Evolutionary conservation across 2,888 invertebrate genomes (phyloP).

Genomic region (Sicus ferrugineus): DNA sequence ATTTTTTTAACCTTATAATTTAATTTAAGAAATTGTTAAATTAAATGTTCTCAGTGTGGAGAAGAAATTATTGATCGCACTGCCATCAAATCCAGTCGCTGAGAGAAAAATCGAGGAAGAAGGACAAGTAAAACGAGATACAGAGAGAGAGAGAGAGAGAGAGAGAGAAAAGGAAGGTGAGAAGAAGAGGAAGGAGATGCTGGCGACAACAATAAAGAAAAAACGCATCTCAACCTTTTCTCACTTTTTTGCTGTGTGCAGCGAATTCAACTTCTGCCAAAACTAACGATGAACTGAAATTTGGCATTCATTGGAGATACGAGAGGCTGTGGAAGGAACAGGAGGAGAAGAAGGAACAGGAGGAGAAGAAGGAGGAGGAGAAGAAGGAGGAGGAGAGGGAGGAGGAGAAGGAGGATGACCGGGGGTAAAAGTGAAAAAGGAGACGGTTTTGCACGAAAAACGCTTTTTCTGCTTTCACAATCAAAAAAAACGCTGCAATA

Average conservation of each 20-base stretch:
- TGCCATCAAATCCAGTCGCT: no score
- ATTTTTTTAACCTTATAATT: no score
- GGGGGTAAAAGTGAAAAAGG: neutral
- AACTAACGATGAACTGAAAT: conserved; percentile 26
- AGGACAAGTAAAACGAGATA: no score
- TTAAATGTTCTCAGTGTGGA: no score
- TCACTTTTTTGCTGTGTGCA: conserved; percentile 21
- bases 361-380: conserved; percentile 6
- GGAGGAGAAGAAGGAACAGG: neutral
- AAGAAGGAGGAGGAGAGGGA: neutral
- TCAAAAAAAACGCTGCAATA: no score
- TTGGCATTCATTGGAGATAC: conserved; percentile 14
- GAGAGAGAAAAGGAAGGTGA: neutral
- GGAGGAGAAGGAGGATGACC: neutral
- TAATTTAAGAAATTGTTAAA: no score
- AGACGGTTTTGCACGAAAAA: neutral
- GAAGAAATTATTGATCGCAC: no score
- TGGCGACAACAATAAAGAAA: neutral
- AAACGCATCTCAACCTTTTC: neutral
- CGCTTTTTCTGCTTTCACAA: no score
- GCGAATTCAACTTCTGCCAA: conserved; percentile 25
- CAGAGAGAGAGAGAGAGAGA: neutral
- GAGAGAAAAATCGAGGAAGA: no score
- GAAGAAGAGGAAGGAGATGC: neutral
- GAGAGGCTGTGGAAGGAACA: no score